Percentiles rank a stretch among this genome's conserved stretches.
These are phyloP conservation scores for Reticulitermes speratus DNA, from an alignment of 1,140 invertebrate genomes.

Conservation along the genomic window DNA sequence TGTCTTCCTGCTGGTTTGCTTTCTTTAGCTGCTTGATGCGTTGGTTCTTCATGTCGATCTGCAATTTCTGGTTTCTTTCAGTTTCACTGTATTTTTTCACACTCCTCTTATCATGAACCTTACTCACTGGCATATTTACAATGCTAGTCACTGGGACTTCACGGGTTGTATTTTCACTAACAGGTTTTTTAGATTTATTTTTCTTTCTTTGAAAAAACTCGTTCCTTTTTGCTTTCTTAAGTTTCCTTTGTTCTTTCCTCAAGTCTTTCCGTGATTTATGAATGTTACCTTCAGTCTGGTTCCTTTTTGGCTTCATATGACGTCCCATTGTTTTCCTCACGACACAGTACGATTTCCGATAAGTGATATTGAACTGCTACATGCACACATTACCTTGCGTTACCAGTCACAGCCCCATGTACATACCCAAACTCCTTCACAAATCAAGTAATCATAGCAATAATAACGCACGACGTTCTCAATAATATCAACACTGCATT, in stretches of 20 bases:
- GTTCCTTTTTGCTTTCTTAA: constrained; percentile 55
- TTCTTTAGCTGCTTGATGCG: constrained; percentile 62
- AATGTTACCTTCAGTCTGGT: background rate
- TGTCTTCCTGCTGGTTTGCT: constrained; percentile 78
- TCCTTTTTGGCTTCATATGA: background rate
- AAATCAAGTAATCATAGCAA: no score
- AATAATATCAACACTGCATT: no score
- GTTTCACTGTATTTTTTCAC: constrained; percentile 21
- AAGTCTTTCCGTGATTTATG: constrained; percentile 59
- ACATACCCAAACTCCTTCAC: no score
- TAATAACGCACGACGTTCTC: no score
- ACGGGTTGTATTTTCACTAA: constrained; percentile 21
- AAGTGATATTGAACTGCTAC: no score
- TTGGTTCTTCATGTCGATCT: constrained; percentile 56
- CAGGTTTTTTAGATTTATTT: constrained; percentile 43
- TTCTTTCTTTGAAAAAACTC: constrained; percentile 49
- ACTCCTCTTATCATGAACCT: background rate
- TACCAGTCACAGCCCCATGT: no score
- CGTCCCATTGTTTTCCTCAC: no score
- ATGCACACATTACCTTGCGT: no score
- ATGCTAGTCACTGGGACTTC: background rate
- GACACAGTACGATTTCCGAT: no score
- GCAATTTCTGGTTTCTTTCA: constrained; percentile 45
- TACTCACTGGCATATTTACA: background rate
- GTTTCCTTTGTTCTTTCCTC: constrained; percentile 57